Conservation (phyloP, 2,888 invertebrate species). For the Drosophila conformis region DNA sequence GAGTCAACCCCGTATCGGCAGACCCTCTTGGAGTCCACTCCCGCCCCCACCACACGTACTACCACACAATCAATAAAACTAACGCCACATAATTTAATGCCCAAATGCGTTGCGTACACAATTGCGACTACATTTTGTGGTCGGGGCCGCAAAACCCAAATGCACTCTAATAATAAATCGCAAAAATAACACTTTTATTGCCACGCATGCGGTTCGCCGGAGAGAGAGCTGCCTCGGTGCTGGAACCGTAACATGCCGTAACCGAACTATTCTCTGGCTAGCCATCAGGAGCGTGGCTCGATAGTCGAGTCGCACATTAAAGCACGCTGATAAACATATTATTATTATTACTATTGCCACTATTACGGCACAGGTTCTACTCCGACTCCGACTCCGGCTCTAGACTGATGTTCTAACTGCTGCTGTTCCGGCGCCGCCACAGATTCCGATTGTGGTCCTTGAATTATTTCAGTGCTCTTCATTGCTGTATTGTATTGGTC, state of each 20-base stretch:
- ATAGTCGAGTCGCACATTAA: constrained; percentile 65
- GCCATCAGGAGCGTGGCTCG: constrained; percentile 40
- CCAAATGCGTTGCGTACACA: constrained; percentile 72
- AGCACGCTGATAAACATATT: constrained; percentile 78
- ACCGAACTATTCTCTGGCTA: neutral
- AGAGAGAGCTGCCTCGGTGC: constrained; percentile 6
- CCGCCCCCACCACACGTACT: neutral
- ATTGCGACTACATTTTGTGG: constrained; percentile 72
- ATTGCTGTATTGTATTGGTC: constrained; percentile 50
- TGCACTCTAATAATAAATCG: constrained; percentile 81
- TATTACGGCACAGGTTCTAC: constrained; percentile 45
- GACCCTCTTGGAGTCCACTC: neutral
- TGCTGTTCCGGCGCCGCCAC: neutral
- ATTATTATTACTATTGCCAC: constrained; percentile 75
- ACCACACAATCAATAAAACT: constrained; percentile 75
- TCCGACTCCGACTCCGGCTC: neutral
- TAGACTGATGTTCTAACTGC: neutral
- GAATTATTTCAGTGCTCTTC: constrained; percentile 53
- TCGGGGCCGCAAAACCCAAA: constrained; percentile 62
- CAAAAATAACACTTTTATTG: constrained; percentile 79
- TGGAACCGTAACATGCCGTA: constrained; percentile 14
- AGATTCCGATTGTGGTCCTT: constrained; percentile 28
- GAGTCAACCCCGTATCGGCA: neutral
- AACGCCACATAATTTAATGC: constrained; percentile 80
- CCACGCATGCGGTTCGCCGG: constrained; percentile 59